These are phyloP conservation scores for Sylvia borin DNA, from an alignment of 2,797 vertebrate species.

Conservation along the genomic window DNA sequence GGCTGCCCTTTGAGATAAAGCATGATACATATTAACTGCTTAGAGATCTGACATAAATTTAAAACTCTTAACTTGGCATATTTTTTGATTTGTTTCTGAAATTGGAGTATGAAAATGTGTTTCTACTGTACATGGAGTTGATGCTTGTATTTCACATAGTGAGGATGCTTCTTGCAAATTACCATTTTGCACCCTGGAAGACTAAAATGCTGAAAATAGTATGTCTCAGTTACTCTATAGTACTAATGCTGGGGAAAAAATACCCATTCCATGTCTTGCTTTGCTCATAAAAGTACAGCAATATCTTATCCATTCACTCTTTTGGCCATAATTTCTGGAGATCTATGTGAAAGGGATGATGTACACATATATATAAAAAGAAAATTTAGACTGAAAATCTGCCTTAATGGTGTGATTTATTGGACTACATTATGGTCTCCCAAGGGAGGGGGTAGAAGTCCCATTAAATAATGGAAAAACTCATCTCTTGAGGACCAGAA, in stretches of 20 bases:
- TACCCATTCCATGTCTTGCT: neutral
- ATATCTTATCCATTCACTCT: neutral
- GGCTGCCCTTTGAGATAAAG: neutral
- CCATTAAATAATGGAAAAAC: slow-evolving; percentile 23
- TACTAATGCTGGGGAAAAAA: neutral
- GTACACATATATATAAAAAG: neutral
- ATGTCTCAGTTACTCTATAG: neutral
- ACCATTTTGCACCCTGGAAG: neutral
- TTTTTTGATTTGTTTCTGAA: neutral
- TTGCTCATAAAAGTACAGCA: neutral
- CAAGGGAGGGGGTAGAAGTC: neutral
- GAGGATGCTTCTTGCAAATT: neutral
- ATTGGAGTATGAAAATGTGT: neutral
- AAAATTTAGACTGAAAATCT: neutral
- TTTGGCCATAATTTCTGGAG: neutral
- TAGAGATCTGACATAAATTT: neutral
- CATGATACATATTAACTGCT: neutral
- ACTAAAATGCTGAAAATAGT: neutral
- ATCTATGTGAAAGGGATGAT: neutral
- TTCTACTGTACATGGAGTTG: neutral
- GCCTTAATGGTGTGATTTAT: slow-evolving; percentile 27
- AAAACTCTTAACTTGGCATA: neutral
- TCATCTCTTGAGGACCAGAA: neutral
- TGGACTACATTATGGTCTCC: neutral
- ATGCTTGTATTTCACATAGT: neutral